Percentiles rank a stretch among this genome's conserved stretches.
Evolutionary conservation across 2,888 invertebrate genomes (phyloP).

Genomic region (Lithophane leautieri): DNA sequence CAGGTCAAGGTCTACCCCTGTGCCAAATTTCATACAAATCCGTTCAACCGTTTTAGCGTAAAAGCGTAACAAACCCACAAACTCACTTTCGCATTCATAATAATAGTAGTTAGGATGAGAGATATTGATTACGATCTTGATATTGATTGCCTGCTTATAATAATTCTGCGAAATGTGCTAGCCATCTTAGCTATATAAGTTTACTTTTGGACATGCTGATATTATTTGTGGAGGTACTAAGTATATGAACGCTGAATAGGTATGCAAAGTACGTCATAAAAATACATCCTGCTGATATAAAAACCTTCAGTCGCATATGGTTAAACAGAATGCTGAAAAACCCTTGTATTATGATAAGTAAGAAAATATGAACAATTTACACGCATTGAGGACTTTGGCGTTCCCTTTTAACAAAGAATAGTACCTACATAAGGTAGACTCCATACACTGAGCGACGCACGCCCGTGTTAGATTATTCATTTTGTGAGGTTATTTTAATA

Average conservation of each 20-base stretch:
- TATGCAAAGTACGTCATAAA: constrained; percentile 10
- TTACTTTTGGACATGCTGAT: background rate
- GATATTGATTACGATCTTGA: no score
- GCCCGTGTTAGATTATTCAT: no score
- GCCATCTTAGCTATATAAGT: background rate
- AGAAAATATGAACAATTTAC: constrained; percentile 38
- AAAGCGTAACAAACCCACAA: no score
- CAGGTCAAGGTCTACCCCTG: no score
- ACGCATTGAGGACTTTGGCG: no score
- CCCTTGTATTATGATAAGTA: constrained; percentile 6
- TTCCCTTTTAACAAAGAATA: background rate
- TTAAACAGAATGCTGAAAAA: constrained; percentile 11
- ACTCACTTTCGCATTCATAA: no score
- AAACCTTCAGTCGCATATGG: constrained; percentile 2
- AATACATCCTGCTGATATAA: constrained; percentile 14
- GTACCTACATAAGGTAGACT: background rate
- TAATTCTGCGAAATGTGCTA: background rate
- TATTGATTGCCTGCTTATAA: background rate
- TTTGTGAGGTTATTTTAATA: no score
- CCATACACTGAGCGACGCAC: background rate
- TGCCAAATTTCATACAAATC: no score
- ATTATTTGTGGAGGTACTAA: background rate
- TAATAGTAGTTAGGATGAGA: background rate
- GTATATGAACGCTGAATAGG: background rate
- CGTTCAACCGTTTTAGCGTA: no score